phyloP scores from a whole-genome alignment of 2,888 invertebrate genomes.

The Leptopilina syphax region DNA sequence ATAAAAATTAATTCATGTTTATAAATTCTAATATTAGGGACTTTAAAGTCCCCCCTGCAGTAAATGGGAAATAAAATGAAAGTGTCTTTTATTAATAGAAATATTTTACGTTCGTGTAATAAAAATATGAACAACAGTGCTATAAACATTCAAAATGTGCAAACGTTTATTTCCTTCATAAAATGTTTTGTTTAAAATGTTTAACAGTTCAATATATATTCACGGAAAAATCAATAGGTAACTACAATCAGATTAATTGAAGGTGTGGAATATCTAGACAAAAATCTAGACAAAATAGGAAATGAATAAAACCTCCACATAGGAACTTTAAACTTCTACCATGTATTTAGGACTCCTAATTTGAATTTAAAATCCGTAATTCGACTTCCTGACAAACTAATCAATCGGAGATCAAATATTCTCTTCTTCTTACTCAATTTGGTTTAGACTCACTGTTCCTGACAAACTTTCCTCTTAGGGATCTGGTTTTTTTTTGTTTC shows the following conservation, averaged over 20 bases:
- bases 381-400: too few relatives aligned
- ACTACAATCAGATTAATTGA: not conserved
- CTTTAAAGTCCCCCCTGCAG: too few relatives aligned
- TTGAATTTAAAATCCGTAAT: too few relatives aligned
- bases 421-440: too few relatives aligned
- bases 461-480: too few relatives aligned
- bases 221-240: not conserved
- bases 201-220: not conserved
- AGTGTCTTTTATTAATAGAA: not conserved
- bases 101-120: not conserved
- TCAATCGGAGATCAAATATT: too few relatives aligned
- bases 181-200: not conserved
- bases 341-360: too few relatives aligned
- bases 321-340: too few relatives aligned
- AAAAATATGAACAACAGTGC: conserved; percentile 3
- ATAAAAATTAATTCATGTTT: not conserved
- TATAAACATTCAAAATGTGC: not conserved
- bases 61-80: not conserved
- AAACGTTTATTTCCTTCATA: conserved; percentile 3
- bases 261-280: not conserved
- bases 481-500: too few relatives aligned
- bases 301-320: too few relatives aligned
- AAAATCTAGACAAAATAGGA: too few relatives aligned
- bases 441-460: too few relatives aligned
- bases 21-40: not conserved